Evolutionary conservation across 1,140 invertebrate genomes (phyloP), one percentile per base, ranked within the genome.

Genomic region (Bombus fervidus): DNA sequence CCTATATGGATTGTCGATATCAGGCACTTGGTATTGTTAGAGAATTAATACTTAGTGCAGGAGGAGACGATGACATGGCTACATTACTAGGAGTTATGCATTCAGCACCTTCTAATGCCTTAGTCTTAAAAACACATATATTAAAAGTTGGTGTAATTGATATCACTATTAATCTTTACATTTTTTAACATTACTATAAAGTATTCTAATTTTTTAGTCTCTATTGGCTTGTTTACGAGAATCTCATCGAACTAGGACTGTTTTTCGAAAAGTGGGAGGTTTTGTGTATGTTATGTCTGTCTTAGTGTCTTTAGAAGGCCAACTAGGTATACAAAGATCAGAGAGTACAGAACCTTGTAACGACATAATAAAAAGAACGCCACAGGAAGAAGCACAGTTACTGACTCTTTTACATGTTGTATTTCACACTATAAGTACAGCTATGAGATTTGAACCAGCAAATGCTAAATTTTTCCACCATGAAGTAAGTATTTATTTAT

Each of bases 381-480:
- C 91, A 1, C 92, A 94, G 69, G 93, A 95, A 57, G 94, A 95
- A 85, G 85, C 92, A 34, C 94, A 97, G 89, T 95, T 97, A 90
- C 93, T 98, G 64, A 96, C 96, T 59, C 93, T 99, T 59, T 95
- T 99, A 81, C 97, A 98, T 88, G 97, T 98, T 43, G 98, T 99
- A 34, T 99, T 99, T 95, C 98, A 98, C 93, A 99, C 98, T 1
- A 97, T 99, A 72, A 98, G 98, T 85, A 98, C 99, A 6, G 99
- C 99, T 6, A 99, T 99, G 99, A 96, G 99, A 91, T 99, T 99
- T 94, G 99, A 99, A 95, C 99, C 99, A 4, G 99, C 99, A 5
- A 99, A 99, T 96, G 99, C 99, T 1, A 99, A 99, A 94, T 99
- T 99, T 95, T 99, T 99, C 96, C 97, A 99, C 92, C 97, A 98